A percentile compares a stretch with the other conserved stretches of the same genome.
Conservation (phyloP, 2,888 invertebrate species). For the Acanthosepion lycidas region DNA sequence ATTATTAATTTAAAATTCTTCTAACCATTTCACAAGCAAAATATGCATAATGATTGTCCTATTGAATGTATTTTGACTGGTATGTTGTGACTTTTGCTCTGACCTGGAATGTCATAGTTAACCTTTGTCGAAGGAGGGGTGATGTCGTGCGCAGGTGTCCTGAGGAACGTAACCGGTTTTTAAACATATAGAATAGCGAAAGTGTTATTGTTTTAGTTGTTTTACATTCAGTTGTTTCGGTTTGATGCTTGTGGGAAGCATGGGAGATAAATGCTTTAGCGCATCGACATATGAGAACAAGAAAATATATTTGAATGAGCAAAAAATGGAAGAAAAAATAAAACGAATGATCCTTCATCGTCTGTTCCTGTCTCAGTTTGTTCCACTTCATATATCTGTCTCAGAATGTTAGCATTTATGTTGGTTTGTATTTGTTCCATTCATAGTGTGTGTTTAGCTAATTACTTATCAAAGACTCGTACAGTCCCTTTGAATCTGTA, state of each 20-base stretch:
- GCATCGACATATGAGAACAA: background rate
- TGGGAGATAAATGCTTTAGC: background rate
- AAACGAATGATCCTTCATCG: background rate
- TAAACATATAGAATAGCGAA: background rate
- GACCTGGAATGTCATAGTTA: background rate
- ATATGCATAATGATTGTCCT: background rate
- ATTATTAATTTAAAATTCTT: background rate
- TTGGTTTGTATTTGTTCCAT: too few relatives aligned
- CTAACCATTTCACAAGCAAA: background rate
- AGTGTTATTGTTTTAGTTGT: background rate
- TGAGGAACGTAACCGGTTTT: background rate
- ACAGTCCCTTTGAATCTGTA: too few relatives aligned
- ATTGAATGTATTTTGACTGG: background rate
- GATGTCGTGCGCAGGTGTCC: background rate
- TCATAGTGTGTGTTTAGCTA: too few relatives aligned
- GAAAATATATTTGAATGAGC: background rate
- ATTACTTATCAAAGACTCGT: too few relatives aligned
- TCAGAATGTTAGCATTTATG: too few relatives aligned
- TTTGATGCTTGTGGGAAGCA: background rate
- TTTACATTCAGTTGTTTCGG: too few relatives aligned
- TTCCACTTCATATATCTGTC: background rate
- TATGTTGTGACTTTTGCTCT: background rate
- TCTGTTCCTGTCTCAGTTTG: background rate
- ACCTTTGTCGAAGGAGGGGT: background rate
- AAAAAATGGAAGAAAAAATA: background rate